Conservation (phyloP, 2,888 invertebrate species). For the Rhogogaster chlorosoma region DNA sequence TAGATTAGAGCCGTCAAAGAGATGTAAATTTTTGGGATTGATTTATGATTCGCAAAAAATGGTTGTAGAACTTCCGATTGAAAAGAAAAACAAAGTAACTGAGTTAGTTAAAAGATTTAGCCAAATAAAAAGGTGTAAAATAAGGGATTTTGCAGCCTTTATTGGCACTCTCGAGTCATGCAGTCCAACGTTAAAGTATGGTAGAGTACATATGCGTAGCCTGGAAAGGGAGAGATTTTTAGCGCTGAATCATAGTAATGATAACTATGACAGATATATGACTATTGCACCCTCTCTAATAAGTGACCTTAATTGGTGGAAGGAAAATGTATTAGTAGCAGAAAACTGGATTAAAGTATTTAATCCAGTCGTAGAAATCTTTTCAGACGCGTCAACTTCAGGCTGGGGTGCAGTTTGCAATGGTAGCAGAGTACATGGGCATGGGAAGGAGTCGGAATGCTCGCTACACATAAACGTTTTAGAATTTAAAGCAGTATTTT, state of each 20-base stretch:
- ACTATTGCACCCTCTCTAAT: not conserved
- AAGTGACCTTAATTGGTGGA: constrained; percentile 53
- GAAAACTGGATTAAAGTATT: too few relatives aligned
- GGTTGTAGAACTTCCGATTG: too few relatives aligned
- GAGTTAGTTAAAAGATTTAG: constrained; percentile 10
- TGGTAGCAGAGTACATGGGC: constrained; percentile 50
- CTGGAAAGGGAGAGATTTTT: constrained; percentile 51
- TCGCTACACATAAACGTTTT: constrained; percentile 54
- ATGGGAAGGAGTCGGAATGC: constrained; percentile 49
- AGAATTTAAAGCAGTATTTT: constrained; percentile 54
- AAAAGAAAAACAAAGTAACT: too few relatives aligned
- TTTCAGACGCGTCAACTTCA: too few relatives aligned
- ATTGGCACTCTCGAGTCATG: constrained; percentile 49
- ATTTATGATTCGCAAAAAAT: too few relatives aligned
- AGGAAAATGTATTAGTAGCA: too few relatives aligned
- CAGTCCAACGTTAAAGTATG: constrained; percentile 53
- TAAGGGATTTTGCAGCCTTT: constrained; percentile 19
- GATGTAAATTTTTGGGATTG: too few relatives aligned
- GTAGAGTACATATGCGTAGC: constrained; percentile 48
- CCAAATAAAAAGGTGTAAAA: not conserved
- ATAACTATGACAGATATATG: constrained; percentile 48
- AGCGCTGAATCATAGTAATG: constrained; percentile 31
- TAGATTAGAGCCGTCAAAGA: too few relatives aligned
- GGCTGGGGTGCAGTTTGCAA: too few relatives aligned
- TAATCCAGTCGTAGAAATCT: too few relatives aligned